A percentile compares a stretch with the other conserved stretches of the same genome.
Evolutionary conservation across 1,140 invertebrate species (phyloP).

Genomic region (Lerema accius): DNA sequence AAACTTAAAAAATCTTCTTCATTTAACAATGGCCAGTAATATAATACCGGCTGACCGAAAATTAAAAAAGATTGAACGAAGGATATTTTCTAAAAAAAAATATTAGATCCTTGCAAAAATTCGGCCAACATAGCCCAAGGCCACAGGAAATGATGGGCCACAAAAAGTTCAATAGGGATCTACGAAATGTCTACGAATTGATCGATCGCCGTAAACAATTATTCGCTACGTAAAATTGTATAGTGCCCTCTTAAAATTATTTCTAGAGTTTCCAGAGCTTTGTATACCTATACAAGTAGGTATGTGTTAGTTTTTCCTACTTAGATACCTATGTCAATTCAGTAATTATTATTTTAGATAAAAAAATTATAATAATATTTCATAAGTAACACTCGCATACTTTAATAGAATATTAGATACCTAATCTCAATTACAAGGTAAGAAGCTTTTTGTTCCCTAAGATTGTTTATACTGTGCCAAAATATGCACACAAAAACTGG

Average conservation of each 20-base stretch:
- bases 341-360: too few relatives aligned
- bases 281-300: too few relatives aligned
- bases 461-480: too few relatives aligned
- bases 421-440: too few relatives aligned
- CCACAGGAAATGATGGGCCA: conserved; percentile 72
- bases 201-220: conserved; percentile 78
- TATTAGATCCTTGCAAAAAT: conserved; percentile 73
- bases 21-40: conserved; percentile 48
- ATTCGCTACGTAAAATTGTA: conserved; percentile 55
- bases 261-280: too few relatives aligned
- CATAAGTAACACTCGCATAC: too few relatives aligned
- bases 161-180: conserved; percentile 70
- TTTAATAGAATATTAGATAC: too few relatives aligned
- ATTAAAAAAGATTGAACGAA: conserved; percentile 53
- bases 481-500: too few relatives aligned
- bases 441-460: too few relatives aligned
- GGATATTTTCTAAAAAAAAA: conserved; percentile 60
- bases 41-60: conserved; percentile 70
- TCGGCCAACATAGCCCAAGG: conserved; percentile 56
- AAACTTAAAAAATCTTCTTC: conserved; percentile 48
- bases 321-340: too few relatives aligned
- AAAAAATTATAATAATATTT: too few relatives aligned
- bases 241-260: conserved; percentile 72
- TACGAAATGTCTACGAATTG: conserved; percentile 66
- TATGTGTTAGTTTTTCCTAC: too few relatives aligned